Evolutionary conservation across 2,113 vertebrate species (phyloP), one percentile per base, ranked within the genome.

Genomic region (Otis tarda): DNA sequence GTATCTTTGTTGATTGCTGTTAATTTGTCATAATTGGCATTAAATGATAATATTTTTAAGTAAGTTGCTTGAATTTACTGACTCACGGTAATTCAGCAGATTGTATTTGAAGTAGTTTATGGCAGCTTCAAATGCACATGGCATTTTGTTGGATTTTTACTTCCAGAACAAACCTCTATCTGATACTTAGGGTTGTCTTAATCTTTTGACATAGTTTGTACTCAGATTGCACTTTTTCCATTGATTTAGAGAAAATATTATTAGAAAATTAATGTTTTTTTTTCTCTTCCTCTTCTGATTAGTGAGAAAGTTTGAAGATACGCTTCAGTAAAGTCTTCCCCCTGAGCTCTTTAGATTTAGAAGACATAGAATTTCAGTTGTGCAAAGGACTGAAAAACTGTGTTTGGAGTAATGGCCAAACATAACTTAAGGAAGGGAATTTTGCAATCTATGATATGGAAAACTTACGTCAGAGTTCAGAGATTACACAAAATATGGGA

Each of bases 241-340:
- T 73, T 64, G 22, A 68, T 31, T 68, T 50, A 69, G 19, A 69
- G 18, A 60, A 25, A 82, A 45, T 16, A 47, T 22, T 77, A 35
- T 22, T 47, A 33, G 68, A 53, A 87, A 70, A 57, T 2, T 10
- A 20, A 9, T 61, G 4, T 0, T 0, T 31, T 0, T 0, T 31
- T 59, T 63, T 59, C 33, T 22, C 16, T 39, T 45, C 6, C 14
- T 43, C 4, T 52, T 64, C 7, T 74, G 47, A 61, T 3, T n/a
- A 59, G 30, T 27, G 21, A 83, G 22, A 75, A 70, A 57, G 8
- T 2, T 52, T 61, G 27, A 69, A 43, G 20, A 45, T 3, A 23
- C 55, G 9, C 6, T 53, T 14, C 53, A 59, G 33, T 23, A 18
- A 27, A 68, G 18, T 33, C 17, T 77, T 65, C 18, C 15, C 17